Evolutionary conservation across 2,888 invertebrate genomes (phyloP).

Genomic region (Metallyticus violacea): DNA sequence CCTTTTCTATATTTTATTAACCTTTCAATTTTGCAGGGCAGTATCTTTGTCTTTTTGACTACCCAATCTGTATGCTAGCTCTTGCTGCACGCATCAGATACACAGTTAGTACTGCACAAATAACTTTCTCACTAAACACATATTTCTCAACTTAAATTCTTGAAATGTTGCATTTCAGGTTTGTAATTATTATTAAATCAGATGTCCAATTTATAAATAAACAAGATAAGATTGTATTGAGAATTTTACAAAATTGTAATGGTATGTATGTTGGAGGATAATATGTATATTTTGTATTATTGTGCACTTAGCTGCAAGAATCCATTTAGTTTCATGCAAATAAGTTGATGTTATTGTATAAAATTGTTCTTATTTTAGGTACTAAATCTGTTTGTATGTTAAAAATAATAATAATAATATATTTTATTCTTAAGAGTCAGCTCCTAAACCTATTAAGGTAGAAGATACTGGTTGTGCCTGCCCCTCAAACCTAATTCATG

Average conservation of each 20-base stretch:
- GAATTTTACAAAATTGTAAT: neutral
- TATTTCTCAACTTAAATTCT: neutral
- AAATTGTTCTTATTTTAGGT: neutral
- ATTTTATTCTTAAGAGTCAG: slow-evolving; percentile 2
- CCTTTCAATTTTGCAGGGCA: no score
- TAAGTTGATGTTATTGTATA: slow-evolving; percentile 5
- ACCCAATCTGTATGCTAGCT: neutral
- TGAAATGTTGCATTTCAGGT: neutral
- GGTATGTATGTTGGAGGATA: neutral
- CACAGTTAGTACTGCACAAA: neutral
- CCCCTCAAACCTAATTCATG: neutral
- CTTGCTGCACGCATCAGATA: neutral
- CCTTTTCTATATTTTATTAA: no score
- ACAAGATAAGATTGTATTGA: neutral
- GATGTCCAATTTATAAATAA: neutral
- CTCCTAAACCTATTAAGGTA: neutral
- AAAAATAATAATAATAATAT: neutral
- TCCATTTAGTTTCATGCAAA: neutral
- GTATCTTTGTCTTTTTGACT: no score
- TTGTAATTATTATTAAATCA: neutral
- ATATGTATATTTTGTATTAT: slow-evolving; percentile 21
- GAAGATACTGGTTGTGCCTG: slow-evolving; percentile 3
- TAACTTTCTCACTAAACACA: neutral
- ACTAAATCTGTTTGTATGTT: neutral
- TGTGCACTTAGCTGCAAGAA: neutral